Evolutionary conservation across 2,888 invertebrate species (phyloP), one percentile per base, ranked within the genome.

Genomic region (Sympetrum striolatum): DNA sequence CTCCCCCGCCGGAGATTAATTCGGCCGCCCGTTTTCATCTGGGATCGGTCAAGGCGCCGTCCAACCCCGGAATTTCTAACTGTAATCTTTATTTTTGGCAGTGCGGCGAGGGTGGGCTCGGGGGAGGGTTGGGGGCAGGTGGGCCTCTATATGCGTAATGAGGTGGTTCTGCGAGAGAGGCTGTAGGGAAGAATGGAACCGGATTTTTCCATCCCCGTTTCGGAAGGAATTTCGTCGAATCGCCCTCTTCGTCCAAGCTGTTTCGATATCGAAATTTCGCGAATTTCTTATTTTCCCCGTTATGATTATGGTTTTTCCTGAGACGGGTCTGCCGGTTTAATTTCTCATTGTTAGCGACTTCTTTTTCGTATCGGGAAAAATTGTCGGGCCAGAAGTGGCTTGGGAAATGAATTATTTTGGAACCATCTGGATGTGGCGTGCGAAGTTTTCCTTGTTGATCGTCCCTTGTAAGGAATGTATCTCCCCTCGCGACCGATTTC

Each of bases 21-120:
- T n/a, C 64, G 22, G 10, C n/a, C 22, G 1, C 8, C 22, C 64
- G 64, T n/a, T 64, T 64, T 64, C 73, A 25, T 73, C 12, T 73
- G 2, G 25, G 73, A 15, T 60, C 18, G 60, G 60, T 60, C n/a
- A n/a, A 25, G 73, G 25, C 25, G 25, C 31, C 25, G n/a, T 64
- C 64, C n/a, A 22, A n/a, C 25, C 73, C 73, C 10, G 22, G 60
- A 2, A 58, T 60, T 86, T 35, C 37, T 86, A 86, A 86, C 86
- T 86, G 86, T 86, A 60, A 37, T 39, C 37, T 86, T 86, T 86
- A 86, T 86, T 86, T 86, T 86, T 86, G 86, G 86, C 86, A 35
- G 31, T 2, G 82, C 25, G 5, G 48, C 35, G 58, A 8, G 35
- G 58, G 82, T 53, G 31, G 53, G 53, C 2, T 1, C 53, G 58